Evolutionary conservation across 2,113 vertebrate genomes (phyloP).

Genomic region (Falcunculus frontatus): DNA sequence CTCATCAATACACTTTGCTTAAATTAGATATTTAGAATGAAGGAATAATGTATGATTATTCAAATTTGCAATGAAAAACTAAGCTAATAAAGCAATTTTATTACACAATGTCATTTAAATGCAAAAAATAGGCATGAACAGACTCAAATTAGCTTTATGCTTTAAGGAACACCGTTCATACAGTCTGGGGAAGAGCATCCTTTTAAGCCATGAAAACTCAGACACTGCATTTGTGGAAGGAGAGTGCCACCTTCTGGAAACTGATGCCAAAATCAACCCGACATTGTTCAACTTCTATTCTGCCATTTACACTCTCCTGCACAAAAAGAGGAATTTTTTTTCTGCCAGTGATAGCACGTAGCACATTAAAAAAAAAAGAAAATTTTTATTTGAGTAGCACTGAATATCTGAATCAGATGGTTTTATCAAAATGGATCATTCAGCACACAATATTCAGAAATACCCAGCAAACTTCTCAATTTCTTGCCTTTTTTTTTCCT

Average conservation of each 20-base stretch:
- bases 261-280: not conserved
- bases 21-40: not conserved
- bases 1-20: not conserved
- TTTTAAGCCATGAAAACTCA: not conserved
- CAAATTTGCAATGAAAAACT: not conserved
- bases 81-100: not conserved
- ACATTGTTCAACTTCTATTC: not conserved
- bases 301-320: not conserved
- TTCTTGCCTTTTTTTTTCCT: not conserved
- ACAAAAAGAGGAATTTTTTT: not conserved
- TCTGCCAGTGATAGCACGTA: not conserved
- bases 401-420: not conserved
- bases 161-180: not conserved
- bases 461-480: not conserved
- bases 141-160: not conserved
- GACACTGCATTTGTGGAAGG: not conserved
- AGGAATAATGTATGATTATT: not conserved
- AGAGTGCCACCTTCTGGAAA: slow-evolving; percentile 72
- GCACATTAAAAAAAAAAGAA: not conserved
- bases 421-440: not conserved
- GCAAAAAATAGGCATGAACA: not conserved
- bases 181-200: not conserved
- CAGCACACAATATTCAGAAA: not conserved
- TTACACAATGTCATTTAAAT: not conserved
- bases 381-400: not conserved